A percentile compares a stretch with the other conserved stretches of the same genome.
phyloP scores from a whole-genome alignment of 2,797 vertebrate genomes.

The Arctocebus calabarensis region DNA sequence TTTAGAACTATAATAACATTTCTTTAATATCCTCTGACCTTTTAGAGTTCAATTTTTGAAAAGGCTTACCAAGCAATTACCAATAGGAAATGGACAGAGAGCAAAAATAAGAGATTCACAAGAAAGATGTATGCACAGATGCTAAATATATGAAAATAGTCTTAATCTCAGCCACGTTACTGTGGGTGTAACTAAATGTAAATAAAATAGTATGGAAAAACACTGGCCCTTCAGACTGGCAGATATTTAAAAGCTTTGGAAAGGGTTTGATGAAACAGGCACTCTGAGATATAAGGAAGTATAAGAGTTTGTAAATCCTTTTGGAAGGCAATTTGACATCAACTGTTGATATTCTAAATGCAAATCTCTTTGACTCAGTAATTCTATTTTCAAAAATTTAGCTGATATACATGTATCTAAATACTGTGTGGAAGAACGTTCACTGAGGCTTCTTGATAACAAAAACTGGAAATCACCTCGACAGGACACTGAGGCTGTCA shows the following conservation, averaged over 20 bases:
- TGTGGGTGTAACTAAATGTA: too few relatives aligned
- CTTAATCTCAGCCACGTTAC: neutral
- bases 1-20: neutral
- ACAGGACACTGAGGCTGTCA: neutral
- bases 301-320: neutral
- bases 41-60: neutral
- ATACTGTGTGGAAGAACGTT: neutral
- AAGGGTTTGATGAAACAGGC: neutral
- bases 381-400: neutral
- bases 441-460: neutral
- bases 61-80: neutral
- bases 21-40: slow-evolving; percentile 13
- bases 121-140: neutral
- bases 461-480: neutral
- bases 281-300: neutral
- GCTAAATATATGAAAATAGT: neutral
- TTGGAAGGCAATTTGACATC: neutral
- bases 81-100: neutral
- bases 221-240: neutral
- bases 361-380: neutral
- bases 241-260: neutral
- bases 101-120: slow-evolving; percentile 3
- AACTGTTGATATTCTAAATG: neutral
- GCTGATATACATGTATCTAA: neutral
- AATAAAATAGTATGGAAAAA: neutral